phyloP scores from a whole-genome alignment of 2,888 invertebrate species.

The Pocota personata region DNA sequence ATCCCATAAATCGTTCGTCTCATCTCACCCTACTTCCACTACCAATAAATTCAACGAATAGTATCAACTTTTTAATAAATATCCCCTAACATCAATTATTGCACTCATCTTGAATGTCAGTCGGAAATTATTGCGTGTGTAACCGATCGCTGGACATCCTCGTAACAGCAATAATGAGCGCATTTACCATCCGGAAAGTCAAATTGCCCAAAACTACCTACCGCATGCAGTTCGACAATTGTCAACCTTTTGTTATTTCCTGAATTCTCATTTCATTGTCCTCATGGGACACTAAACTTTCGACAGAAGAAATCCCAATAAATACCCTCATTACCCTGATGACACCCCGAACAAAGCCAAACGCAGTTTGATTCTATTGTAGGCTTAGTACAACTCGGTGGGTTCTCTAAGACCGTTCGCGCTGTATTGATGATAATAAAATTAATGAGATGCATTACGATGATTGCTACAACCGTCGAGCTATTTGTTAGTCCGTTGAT shows the following conservation, averaged over 20 bases:
- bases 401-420: not conserved
- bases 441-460: conserved; percentile 73
- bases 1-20: not conserved
- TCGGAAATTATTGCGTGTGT: conserved; percentile 57
- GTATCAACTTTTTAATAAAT: conserved; percentile 14
- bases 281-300: conserved; percentile 52
- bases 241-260: conserved; percentile 38
- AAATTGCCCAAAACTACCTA: conserved; percentile 51
- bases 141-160: conserved; percentile 49
- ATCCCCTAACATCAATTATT: conserved; percentile 24
- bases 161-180: conserved; percentile 34
- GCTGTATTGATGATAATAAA: conserved; percentile 63
- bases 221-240: conserved; percentile 54
- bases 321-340: conserved; percentile 70
- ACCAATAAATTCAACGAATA: not conserved
- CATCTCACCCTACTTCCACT: not conserved
- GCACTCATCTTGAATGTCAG: conserved; percentile 25
- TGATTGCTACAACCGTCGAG: conserved; percentile 66
- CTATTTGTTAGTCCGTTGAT: conserved; percentile 70
- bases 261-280: conserved; percentile 51
- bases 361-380: conserved; percentile 35
- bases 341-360: conserved; percentile 55
- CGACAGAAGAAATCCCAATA: conserved; percentile 55
- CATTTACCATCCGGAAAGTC: conserved; percentile 45
- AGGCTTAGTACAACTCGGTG: not conserved